Percentiles rank a stretch among this genome's conserved stretches.
Evolutionary conservation across 2,888 invertebrate species (phyloP).

Genomic region (Amiota mariae): DNA sequence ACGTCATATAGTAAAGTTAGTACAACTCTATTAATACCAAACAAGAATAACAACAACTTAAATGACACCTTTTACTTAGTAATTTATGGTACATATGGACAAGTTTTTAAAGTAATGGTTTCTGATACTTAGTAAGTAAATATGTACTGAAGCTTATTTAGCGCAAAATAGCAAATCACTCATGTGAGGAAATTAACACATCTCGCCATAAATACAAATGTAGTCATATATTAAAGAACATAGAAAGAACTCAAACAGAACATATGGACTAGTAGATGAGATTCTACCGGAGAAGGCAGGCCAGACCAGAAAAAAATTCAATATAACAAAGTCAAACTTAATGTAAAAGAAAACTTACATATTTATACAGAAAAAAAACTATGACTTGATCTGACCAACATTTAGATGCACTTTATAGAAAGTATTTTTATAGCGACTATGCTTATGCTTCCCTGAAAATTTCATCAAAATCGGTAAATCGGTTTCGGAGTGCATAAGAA

Average conservation of each 20-base stretch:
- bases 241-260: not conserved
- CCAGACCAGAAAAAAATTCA: not conserved
- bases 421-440: too few relatives aligned
- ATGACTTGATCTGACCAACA: not conserved
- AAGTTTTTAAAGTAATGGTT: not conserved
- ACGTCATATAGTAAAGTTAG: too few relatives aligned
- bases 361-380: not conserved
- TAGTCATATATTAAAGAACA: slow-evolving; percentile 4
- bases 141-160: not conserved
- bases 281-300: not conserved
- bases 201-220: slow-evolving; percentile 16
- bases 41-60: not conserved
- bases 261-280: not conserved
- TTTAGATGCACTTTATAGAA: not conserved
- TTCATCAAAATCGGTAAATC: too few relatives aligned
- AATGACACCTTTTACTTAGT: not conserved
- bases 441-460: too few relatives aligned
- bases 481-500: too few relatives aligned
- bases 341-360: not conserved
- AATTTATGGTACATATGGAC: not conserved
- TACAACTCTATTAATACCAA: slow-evolving; percentile 1
- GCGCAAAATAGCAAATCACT: slow-evolving; percentile 10
- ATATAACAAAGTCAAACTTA: not conserved
- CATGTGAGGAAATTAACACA: slow-evolving; percentile 23
- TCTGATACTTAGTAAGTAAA: not conserved